Evolutionary conservation across 2,888 invertebrate species (phyloP), one percentile per base, ranked within the genome.

Genomic region (Clitarchus hookeri): DNA sequence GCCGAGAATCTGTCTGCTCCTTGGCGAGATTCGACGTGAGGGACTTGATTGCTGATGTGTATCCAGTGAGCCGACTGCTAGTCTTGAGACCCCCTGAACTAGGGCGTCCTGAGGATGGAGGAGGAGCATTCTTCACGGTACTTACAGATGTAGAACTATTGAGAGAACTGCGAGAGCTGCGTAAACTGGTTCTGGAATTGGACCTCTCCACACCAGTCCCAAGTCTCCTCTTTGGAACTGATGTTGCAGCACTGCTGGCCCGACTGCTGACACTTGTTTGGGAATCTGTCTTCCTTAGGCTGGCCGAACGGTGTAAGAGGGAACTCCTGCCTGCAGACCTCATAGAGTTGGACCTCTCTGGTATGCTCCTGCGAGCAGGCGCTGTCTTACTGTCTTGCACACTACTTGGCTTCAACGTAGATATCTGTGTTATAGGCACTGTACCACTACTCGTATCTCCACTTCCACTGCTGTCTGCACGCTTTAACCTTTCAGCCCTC

Each of bases 151-250:
- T 95, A 4, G 96, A 95, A 90, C 97, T 97, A 90, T 97, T 97
- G 85, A 97, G 92, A 0, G 97, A 97, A 89, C 96, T 97, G 48
- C 96, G 93, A 0, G 97, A 97, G 90, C 97, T 97, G 44, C 96
- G 93, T 25, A 97, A 92, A 85, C 97, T 97, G 80, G 96, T 95
- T 78, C 96, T 92, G 0, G 97, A 97, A 25, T 95, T 94, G 9
- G 96, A 96, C 78, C 96, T 93, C 89, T 96, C 96, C 0, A 96
- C 96, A 88, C 94, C 93, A 27, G 12, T 44, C 44, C 82, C 82
- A 27, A 44, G 48, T 23, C 53, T 53, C 27, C 82, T 27, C 44
- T 82, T 82, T 36, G 54, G 77, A 27, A 54, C 26, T 78, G 88
- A 88, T 65, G 89, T 85, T 87, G 87, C 87, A 82, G 87, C 87